Conservation (phyloP, 1,140 invertebrate genomes). For the Conopomorpha cramerella region DNA sequence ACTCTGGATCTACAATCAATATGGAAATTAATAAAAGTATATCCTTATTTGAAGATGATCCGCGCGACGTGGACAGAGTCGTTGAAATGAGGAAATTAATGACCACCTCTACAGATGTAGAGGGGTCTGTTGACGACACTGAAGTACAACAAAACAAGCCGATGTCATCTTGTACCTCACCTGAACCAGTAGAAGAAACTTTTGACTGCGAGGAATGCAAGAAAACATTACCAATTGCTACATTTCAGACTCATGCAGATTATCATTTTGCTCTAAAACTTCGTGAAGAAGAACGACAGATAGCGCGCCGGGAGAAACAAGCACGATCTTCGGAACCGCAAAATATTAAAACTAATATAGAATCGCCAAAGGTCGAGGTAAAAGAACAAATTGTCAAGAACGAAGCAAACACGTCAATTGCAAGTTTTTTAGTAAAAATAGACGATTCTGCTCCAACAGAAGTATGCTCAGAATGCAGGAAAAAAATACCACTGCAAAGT, state of each 20-base stretch:
- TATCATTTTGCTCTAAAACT: conserved; percentile 66
- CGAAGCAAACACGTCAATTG: conserved; percentile 21
- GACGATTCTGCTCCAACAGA: conserved; percentile 33
- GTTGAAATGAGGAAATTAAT: conserved; percentile 33
- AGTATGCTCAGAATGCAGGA: conserved; percentile 67
- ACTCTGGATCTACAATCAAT: conserved; percentile 46
- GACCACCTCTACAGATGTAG: conserved; percentile 14
- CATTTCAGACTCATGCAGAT: conserved; percentile 61
- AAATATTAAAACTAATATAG: conserved; percentile 8
- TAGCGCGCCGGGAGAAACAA: conserved; percentile 18
- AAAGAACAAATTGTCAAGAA: conserved; percentile 11
- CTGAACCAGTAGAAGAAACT: conserved; percentile 18
- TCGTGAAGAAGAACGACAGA: conserved; percentile 55
- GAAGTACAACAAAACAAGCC: no score
- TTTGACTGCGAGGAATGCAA: conserved; percentile 57
- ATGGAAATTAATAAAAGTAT: conserved; percentile 51
- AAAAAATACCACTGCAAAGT: conserved; percentile 61
- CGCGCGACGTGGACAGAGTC: conserved; percentile 20
- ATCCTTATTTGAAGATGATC: conserved; percentile 41
- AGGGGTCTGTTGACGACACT: no score
- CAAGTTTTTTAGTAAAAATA: conserved; percentile 34
- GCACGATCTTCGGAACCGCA: conserved; percentile 14
- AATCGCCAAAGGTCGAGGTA: conserved; percentile 12
- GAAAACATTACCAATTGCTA: conserved; percentile 42
- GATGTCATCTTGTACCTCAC: no score